Conservation (phyloP, 2,797 vertebrate species). For the Sebastes iracundus region DNA sequence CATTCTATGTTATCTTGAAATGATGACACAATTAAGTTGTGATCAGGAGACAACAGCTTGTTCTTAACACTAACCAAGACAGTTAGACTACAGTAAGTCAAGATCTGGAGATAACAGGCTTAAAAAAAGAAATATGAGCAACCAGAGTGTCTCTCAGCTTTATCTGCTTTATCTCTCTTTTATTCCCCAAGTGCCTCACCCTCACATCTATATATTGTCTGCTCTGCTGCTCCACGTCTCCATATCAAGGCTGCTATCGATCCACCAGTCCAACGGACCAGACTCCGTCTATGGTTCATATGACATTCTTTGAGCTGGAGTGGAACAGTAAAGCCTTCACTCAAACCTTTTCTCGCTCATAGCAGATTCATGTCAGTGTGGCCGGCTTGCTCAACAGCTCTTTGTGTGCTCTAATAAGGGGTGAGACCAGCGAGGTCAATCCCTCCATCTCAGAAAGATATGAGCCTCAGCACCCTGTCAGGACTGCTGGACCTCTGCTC, state of each 20-base stretch:
- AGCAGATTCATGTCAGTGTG: not conserved
- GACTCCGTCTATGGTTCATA: not conserved
- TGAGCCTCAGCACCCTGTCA: not conserved
- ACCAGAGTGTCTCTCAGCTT: not conserved
- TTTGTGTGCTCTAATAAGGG: constrained; percentile 43
- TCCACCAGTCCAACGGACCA: not conserved
- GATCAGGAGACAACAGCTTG: not conserved
- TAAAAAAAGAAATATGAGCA: not conserved
- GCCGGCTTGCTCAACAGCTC: constrained; percentile 17
- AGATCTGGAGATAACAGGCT: not conserved
- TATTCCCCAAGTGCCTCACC: not conserved
- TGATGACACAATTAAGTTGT: not conserved
- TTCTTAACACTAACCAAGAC: not conserved
- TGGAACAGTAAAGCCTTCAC: constrained; percentile 29
- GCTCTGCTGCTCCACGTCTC: not conserved
- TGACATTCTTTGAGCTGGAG: not conserved
- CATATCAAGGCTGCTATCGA: constrained; percentile 4
- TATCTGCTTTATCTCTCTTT: not conserved
- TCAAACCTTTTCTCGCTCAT: not conserved
- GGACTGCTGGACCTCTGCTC: constrained; percentile 1
- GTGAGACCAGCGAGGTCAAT: constrained; percentile 17
- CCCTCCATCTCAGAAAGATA: constrained; percentile 3
- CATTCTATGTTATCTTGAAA: not conserved
- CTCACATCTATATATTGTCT: not conserved
- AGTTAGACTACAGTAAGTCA: not conserved